Evolutionary conservation across 2,888 invertebrate species (phyloP).

Genomic region (Unio pictorum): DNA sequence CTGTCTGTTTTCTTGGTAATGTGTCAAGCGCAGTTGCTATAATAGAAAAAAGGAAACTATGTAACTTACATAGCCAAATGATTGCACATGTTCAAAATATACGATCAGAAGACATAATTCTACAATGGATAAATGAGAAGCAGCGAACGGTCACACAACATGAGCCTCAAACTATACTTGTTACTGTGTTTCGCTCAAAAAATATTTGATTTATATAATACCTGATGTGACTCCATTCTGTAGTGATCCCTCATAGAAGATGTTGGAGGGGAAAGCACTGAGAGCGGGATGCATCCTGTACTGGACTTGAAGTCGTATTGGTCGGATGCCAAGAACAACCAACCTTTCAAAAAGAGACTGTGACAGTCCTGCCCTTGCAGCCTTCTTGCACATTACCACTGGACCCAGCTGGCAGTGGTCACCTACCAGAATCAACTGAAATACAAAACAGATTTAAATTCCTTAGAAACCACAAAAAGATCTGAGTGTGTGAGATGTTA

Average conservation of each 20-base stretch:
- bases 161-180: no score
- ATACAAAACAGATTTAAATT: constrained; percentile 4
- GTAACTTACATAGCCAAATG: no score
- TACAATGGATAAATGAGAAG: no score
- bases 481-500: no score
- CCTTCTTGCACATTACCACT: constrained; percentile 99
- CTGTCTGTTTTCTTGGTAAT: no score
- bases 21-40: no score
- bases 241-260: constrained; percentile 98
- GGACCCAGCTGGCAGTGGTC: constrained; percentile 99
- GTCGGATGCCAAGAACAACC: constrained; percentile 96
- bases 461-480: no score
- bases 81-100: no score
- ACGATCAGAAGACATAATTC: no score
- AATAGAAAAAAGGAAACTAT: no score
- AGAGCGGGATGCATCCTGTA: constrained; percentile 99
- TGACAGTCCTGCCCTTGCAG: constrained; percentile 95
- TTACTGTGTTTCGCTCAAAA: no score
- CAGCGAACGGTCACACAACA: no score
- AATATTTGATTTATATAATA: constrained; percentile 45
- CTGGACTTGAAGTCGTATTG: constrained; percentile 93
- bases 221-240: constrained; percentile 98
- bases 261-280: constrained; percentile 97
- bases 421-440: constrained; percentile 90
- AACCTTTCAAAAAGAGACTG: constrained; percentile 97